Evolutionary conservation across 2,888 invertebrate species (phyloP), one percentile per base, ranked within the genome.

Genomic region (Nymphalis c-album): DNA sequence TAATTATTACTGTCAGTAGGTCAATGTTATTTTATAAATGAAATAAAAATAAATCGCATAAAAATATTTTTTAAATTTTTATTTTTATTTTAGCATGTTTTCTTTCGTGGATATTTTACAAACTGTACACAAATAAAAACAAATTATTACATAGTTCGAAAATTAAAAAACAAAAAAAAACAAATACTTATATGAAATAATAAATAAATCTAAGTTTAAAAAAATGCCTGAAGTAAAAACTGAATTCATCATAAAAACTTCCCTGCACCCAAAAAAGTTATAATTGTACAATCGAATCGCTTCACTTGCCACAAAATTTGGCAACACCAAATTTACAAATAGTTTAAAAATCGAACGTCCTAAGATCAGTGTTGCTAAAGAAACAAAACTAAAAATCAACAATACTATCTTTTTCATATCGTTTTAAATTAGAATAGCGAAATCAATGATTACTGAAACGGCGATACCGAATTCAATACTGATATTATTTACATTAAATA

Each of bases 201-300:
- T 4, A 4, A 40, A 13, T 2, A 40, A 40, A 40, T 10, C 0
- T 13, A 13, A 51, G 22, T 16, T 40, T 17, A 18, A 48, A 50
- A 20, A 48, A 46, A 57, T 18, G 17, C 13, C 18, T 22, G 8
- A 20, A 48, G 20, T 20, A 55, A 46, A 53, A 63, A 63, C 22
- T 16, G n/a, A 45, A 64, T 45, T 13, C n/a, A 10, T 26, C 77
- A 82, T 83, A 84, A 68, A 64, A 62, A 58, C 13, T 59, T 58
- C 46, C 57, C n/a, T 66, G 47, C 55, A 17, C 57, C 51, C 31
- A 53, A 51, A 40, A 67, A 67, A 63, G 40, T 40, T 58, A 65
- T 48, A 31, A 64, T 69, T 64, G 60, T 31, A 67, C 67, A 71
- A 71, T 69, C 55, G 67, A 63, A 63, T 58, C 69, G 69, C 69